phyloP scores from a whole-genome alignment of 2,888 invertebrate genomes.

The Drosophila hamatofila region DNA sequence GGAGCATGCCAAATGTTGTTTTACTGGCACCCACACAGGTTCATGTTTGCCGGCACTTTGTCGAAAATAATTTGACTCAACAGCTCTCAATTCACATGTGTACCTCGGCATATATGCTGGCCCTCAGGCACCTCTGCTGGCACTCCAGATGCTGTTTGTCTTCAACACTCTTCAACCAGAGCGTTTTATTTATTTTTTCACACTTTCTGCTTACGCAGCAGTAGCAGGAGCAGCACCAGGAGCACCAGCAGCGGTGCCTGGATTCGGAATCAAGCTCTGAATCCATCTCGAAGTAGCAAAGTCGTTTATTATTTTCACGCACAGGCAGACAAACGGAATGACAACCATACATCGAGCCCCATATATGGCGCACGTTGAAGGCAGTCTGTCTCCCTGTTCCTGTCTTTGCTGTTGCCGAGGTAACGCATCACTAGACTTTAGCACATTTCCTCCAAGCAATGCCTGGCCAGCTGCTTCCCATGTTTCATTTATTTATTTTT shows the following conservation, averaged over 20 bases:
- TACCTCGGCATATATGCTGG: constrained; percentile 22
- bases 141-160: constrained; percentile 61
- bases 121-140: constrained; percentile 57
- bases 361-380: constrained; percentile 14
- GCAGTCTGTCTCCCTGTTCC: constrained; percentile 7
- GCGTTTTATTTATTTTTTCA: constrained; percentile 75
- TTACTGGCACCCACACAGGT: constrained; percentile 37
- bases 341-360: constrained; percentile 25
- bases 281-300: constrained; percentile 64
- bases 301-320: constrained; percentile 77
- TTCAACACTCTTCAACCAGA: constrained; percentile 59
- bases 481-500: not conserved
- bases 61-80: constrained; percentile 72
- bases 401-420: constrained; percentile 30
- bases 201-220: constrained; percentile 68
- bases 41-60: constrained; percentile 53
- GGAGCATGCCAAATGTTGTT: constrained; percentile 75
- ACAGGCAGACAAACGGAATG: constrained; percentile 40
- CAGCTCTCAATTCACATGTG: constrained; percentile 50
- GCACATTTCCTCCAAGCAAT: constrained; percentile 16
- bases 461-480: constrained; percentile 14
- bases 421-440: constrained; percentile 45
- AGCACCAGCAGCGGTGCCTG: not conserved
- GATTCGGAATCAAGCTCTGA: constrained; percentile 6
- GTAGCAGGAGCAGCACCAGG: constrained; percentile 22